Conservation (phyloP, 2,888 invertebrate genomes). For the Empis livida region DNA sequence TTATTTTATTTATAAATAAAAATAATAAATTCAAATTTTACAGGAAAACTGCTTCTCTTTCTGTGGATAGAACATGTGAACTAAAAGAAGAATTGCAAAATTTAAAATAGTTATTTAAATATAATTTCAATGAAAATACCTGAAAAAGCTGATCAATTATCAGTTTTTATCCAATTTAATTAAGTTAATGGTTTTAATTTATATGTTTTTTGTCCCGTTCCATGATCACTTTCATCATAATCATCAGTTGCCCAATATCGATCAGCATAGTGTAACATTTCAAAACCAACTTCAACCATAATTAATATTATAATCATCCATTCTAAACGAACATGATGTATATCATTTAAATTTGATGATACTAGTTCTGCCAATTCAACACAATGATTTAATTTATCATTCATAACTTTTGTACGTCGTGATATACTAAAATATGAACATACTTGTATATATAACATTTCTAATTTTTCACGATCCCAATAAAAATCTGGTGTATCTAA, state of each 20-base stretch:
- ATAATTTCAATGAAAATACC: too few species aligned
- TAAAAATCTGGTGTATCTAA: slow-evolving; percentile 95
- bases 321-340: slow-evolving; percentile 84
- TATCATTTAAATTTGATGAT: slow-evolving; percentile 79
- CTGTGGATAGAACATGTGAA: too few species aligned
- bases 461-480: slow-evolving; percentile 89
- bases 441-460: slow-evolving; percentile 68
- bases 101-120: too few species aligned
- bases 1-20: too few species aligned
- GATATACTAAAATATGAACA: slow-evolving; percentile 74
- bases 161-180: too few species aligned
- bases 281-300: slow-evolving; percentile 86
- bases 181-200: too few species aligned
- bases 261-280: slow-evolving; percentile 62
- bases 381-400: slow-evolving; percentile 90
- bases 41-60: too few species aligned
- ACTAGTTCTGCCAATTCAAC: slow-evolving; percentile 82
- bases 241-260: slow-evolving; percentile 34
- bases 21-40: too few species aligned
- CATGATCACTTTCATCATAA: too few species aligned
- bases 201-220: too few species aligned
- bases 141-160: too few species aligned
- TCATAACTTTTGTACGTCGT: slow-evolving; percentile 84
- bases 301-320: slow-evolving; percentile 97
- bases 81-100: too few species aligned